Percentiles rank a stretch among this genome's conserved stretches.
These are phyloP conservation scores for Halocaridina rubra DNA, from an alignment of 2,888 invertebrate species.

Conservation along the genomic window DNA sequence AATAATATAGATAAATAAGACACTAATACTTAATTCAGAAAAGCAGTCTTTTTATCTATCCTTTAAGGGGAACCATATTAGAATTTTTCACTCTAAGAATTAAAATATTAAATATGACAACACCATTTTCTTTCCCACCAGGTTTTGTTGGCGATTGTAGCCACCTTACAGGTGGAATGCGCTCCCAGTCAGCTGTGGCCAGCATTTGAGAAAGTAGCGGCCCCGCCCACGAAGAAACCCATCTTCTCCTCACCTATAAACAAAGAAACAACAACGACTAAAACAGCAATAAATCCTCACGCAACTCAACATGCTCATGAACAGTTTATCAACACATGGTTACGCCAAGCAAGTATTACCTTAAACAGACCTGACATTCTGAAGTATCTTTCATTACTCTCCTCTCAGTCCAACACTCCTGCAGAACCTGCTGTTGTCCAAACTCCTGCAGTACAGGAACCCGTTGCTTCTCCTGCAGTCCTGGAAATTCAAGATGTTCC, in stretches of 20 bases:
- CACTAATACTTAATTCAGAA: too few species aligned
- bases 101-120: too few species aligned
- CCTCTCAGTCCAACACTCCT: not conserved
- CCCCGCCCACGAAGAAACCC: not conserved
- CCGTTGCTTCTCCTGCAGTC: not conserved
- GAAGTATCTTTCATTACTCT: not conserved
- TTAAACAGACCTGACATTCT: constrained; percentile 27
- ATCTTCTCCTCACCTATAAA: not conserved
- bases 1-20: too few species aligned
- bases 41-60: too few species aligned
- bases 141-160: not conserved
- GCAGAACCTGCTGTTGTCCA: not conserved
- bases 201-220: not conserved
- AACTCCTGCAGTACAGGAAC: not conserved
- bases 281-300: not conserved
- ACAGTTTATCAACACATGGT: constrained; percentile 35
- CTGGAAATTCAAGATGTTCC: not conserved
- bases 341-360: constrained; percentile 8
- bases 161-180: constrained; percentile 11
- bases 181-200: constrained; percentile 4
- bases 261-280: not conserved
- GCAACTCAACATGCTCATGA: constrained; percentile 16
- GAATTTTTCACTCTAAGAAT: too few species aligned
- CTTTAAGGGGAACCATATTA: too few species aligned
- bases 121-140: not conserved